Conservation (phyloP, 2,888 invertebrate species). For the Noctua janthina region DNA sequence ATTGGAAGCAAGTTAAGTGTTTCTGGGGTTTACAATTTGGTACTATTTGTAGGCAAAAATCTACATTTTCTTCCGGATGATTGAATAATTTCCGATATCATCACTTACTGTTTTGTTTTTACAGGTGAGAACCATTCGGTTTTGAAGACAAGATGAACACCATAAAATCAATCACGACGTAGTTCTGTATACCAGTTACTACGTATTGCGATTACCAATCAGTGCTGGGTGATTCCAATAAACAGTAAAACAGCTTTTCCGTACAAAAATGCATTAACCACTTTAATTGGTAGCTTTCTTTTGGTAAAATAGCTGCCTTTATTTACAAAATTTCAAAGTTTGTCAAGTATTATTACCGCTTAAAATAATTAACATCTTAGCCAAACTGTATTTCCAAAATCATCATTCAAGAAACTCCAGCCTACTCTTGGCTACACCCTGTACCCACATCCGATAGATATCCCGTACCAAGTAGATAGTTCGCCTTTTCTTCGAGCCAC, state of each 20-base stretch:
- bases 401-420: not conserved
- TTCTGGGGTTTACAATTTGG: not conserved
- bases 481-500: conserved; percentile 89
- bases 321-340: too few species aligned
- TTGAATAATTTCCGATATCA: not conserved
- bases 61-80: not conserved
- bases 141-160: too few species aligned
- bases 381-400: not conserved
- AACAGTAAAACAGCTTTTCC: not conserved
- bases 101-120: not conserved
- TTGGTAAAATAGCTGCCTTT: too few species aligned
- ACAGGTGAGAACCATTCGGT: not conserved
- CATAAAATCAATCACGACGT: not conserved
- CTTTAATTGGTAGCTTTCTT: too few species aligned
- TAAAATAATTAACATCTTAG: not conserved
- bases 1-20: not conserved
- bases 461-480: conserved; percentile 83
- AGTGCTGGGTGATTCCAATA: not conserved
- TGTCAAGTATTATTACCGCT: not conserved
- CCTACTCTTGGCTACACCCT: conserved; percentile 61
- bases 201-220: not conserved
- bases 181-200: not conserved
- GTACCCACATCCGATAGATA: conserved; percentile 80
- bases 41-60: not conserved
- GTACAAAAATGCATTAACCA: too few species aligned